These are phyloP conservation scores for Rotaria sp. DNA, from an alignment of 2,888 invertebrate species.

Conservation along the genomic window DNA sequence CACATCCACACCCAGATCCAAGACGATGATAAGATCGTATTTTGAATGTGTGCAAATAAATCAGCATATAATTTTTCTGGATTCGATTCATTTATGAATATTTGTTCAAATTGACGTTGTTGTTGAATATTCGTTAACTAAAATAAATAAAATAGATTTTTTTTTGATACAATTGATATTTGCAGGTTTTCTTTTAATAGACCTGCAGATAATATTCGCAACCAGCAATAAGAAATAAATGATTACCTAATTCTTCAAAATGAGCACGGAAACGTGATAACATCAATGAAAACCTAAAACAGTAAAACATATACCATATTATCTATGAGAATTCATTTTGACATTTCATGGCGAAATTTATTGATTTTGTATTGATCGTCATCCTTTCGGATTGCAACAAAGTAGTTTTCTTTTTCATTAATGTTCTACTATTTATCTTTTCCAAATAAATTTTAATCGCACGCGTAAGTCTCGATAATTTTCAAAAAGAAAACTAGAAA, in stretches of 20 bases:
- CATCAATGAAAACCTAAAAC: background rate
- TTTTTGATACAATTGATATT: too few species aligned
- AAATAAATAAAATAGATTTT: background rate
- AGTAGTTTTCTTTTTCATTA: too few species aligned
- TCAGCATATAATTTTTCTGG: background rate
- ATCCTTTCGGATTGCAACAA: too few species aligned
- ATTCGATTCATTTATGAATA: background rate
- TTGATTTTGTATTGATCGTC: too few species aligned
- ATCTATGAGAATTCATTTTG: too few species aligned
- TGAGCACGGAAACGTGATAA: background rate
- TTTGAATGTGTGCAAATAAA: background rate
- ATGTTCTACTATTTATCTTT: too few species aligned
- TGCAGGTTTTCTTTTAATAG: background rate
- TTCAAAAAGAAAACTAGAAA: too few species aligned
- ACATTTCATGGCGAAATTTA: too few species aligned
- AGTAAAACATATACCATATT: too few species aligned
- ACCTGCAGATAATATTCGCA: background rate
- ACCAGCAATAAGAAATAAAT: constrained; percentile 8
- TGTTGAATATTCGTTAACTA: constrained; percentile 14
- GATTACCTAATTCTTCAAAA: constrained; percentile 22
- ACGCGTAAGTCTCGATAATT: too few species aligned
- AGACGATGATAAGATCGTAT: background rate
- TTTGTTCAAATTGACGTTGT: constrained; percentile 19
- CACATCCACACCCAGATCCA: too few species aligned
- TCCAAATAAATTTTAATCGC: too few species aligned